phyloP scores from a whole-genome alignment of 2,888 invertebrate species.

The Homarus gammarus region DNA sequence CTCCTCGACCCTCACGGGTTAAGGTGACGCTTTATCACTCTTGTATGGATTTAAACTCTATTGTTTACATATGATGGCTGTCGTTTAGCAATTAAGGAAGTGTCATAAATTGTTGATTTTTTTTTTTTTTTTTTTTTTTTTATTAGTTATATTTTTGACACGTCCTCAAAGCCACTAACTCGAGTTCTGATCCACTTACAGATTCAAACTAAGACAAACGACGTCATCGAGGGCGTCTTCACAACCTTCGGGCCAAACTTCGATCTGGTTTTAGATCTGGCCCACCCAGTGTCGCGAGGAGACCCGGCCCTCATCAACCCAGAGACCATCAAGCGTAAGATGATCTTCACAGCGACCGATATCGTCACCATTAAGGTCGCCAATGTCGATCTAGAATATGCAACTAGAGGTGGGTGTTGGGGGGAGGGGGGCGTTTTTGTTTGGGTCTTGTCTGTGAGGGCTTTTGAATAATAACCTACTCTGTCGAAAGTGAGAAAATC shows the following conservation, averaged over 20 bases:
- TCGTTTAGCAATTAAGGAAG: background rate
- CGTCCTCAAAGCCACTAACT: background rate
- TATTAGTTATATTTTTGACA: background rate
- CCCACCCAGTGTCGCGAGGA: conserved; percentile 86
- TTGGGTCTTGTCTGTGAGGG: too few species aligned
- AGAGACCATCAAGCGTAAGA: conserved; percentile 87
- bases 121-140: background rate
- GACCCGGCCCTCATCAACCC: conserved; percentile 84
- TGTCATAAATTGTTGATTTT: too few species aligned
- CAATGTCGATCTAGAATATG: conserved; percentile 93
- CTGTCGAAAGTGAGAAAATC: too few species aligned
- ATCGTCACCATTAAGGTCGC: conserved; percentile 90
- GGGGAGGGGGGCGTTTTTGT: background rate
- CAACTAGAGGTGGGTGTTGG: conserved; percentile 87
- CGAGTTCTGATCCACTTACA: conserved; percentile 4
- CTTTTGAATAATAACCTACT: too few species aligned
- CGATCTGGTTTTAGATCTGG: conserved; percentile 92
- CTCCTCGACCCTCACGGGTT: too few species aligned
- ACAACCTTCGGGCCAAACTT: conserved; percentile 68
- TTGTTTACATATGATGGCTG: background rate
- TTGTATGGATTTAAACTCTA: too few species aligned
- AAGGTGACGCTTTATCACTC: too few species aligned
- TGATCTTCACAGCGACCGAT: conserved; percentile 91
- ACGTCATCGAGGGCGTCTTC: conserved; percentile 71
- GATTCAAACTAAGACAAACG: conserved; percentile 70